phyloP scores from a whole-genome alignment of 2,113 vertebrate genomes.

The Sander vitreus region DNA sequence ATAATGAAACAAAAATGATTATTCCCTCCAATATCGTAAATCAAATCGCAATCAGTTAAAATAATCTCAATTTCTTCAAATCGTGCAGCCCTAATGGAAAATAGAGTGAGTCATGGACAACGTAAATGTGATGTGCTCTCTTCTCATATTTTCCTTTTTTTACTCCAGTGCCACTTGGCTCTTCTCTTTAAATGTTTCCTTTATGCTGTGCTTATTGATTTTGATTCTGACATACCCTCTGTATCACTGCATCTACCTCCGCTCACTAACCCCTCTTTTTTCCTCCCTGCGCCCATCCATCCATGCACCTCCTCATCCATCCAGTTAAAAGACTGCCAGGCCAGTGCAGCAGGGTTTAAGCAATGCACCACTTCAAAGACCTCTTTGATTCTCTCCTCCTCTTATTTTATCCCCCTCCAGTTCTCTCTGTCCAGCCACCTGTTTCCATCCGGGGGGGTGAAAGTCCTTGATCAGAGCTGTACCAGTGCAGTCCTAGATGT shows the following conservation, averaged over 20 bases:
- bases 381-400: conserved; percentile 71
- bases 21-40: too few species aligned
- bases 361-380: conserved; percentile 76
- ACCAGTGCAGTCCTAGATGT: neutral
- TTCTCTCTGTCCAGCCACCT: conserved; percentile 60
- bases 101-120: neutral
- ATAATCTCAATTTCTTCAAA: too few species aligned
- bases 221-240: neutral
- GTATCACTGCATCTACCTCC: conserved; percentile 12
- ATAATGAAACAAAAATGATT: too few species aligned
- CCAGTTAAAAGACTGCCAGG: conserved; percentile 39
- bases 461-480: conserved; percentile 43
- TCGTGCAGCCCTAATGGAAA: neutral
- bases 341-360: conserved; percentile 27
- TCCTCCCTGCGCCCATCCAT: conserved; percentile 33
- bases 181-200: neutral
- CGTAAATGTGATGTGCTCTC: neutral
- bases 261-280: conserved; percentile 6
- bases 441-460: conserved; percentile 47
- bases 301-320: conserved; percentile 44
- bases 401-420: conserved; percentile 35
- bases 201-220: neutral
- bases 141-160: neutral
- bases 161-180: neutral
- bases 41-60: too few species aligned